Percentiles rank a stretch among this genome's conserved stretches.
Conservation (phyloP, 2,797 vertebrate species). For the Discoglossus pictus region DNA sequence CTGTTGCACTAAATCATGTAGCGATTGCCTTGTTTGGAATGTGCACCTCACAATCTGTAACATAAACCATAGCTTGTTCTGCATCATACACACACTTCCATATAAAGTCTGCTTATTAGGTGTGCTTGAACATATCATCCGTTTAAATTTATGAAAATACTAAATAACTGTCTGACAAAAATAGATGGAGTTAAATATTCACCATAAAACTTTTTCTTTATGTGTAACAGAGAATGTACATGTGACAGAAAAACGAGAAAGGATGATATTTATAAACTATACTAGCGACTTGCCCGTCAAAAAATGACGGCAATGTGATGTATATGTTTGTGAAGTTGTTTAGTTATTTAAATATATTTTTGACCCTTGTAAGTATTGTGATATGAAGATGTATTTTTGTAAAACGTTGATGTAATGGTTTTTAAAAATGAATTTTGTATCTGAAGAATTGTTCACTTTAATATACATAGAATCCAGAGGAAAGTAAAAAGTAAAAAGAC, state of each 20-base stretch:
- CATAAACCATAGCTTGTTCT: constrained; percentile 63
- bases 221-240: constrained; percentile 53
- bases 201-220: constrained; percentile 54
- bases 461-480: too few species aligned
- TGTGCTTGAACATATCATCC: constrained; percentile 58
- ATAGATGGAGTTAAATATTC: constrained; percentile 60
- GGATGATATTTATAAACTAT: constrained; percentile 51
- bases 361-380: too few species aligned
- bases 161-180: constrained; percentile 60
- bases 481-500: too few species aligned
- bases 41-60: constrained; percentile 65
- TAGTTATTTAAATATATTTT: too few species aligned
- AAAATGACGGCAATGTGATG: too few species aligned
- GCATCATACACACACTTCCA: constrained; percentile 68
- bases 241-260: constrained; percentile 53
- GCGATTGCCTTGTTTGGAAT: constrained; percentile 65
- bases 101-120: constrained; percentile 72
- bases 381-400: too few species aligned
- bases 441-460: too few species aligned
- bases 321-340: too few species aligned
- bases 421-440: too few species aligned
- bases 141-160: constrained; percentile 69
- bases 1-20: constrained; percentile 68
- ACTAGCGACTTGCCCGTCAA: too few species aligned
- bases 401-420: too few species aligned